Evolutionary conservation across 1,140 invertebrate genomes (phyloP), one percentile per base, ranked within the genome.

Genomic region (Neomicropteryx cornuta): DNA sequence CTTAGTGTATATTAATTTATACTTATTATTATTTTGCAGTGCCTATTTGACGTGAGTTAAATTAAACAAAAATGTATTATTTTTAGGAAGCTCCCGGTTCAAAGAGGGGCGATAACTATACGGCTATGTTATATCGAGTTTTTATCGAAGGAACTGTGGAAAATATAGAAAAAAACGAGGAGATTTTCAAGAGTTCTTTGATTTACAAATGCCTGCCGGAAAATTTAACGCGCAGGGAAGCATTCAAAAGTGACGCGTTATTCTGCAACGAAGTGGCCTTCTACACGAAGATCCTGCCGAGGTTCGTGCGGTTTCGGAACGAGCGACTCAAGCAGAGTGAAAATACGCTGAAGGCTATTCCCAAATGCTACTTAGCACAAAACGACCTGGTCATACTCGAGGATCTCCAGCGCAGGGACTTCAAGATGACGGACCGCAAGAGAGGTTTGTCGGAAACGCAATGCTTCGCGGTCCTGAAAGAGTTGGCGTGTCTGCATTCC

Each of bases 191-290:
- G 32, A 64, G 68, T 18, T 72, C 71, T 5, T 68, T 83, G 5
- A 80, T 83, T 28, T 81, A 79, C 54, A 83, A 83, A 58, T 68
- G 77, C 40, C 49, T 82, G 18, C 79, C 79, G 0, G 72, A 78
- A 34, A 80, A 73, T 11, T 62, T 64, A 2, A 61, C 71, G n/a
- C 57, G 68, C 19, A 56, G 79, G 18, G 77, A 81, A 41, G 70
- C 73, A 0, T 81, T 74, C 44, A 80, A 81, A 50, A 81, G 78
- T 47, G 79, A 81, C 35, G 62, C 73, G 28, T 49, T 83, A 0
- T 83, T 83, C 47, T 72, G 73, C 41, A 83, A 81, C 41, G 79
- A 81, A 51, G 76, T 81, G 3, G 73, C 73, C 2, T 81, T 83
- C 49, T 81, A 83, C 45, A 80, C 70, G 13, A 66, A 73, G 37